phyloP scores from a whole-genome alignment of 2,888 invertebrate genomes.

The Tryphoninae sp. region DNA sequence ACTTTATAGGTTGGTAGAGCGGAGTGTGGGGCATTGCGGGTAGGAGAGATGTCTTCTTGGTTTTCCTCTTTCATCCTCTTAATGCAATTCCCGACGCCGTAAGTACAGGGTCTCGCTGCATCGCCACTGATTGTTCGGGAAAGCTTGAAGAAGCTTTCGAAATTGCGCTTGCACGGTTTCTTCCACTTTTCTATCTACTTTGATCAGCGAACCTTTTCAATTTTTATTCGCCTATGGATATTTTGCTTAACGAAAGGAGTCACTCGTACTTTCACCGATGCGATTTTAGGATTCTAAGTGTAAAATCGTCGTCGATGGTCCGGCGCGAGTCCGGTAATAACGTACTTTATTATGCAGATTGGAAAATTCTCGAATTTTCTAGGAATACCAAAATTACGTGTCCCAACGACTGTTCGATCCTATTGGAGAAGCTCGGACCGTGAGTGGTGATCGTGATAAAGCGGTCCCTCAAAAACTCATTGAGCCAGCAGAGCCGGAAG shows the following conservation, averaged over 20 bases:
- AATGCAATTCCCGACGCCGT: conserved; percentile 29
- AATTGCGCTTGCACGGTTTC: conserved; percentile 11
- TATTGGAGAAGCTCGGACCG: not conserved
- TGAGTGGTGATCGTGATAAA: not conserved
- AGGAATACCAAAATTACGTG: not conserved
- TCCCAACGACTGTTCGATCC: not conserved
- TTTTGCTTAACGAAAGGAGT: not conserved
- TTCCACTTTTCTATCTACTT: conserved; percentile 4
- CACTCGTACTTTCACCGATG: not conserved
- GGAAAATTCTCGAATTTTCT: not conserved
- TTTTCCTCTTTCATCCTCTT: conserved; percentile 41
- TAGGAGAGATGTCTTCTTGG: not conserved
- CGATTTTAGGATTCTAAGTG: no score
- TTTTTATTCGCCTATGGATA: not conserved
- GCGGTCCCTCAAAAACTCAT: conserved; percentile 30
- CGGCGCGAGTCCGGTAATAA: not conserved
- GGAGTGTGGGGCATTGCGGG: not conserved
- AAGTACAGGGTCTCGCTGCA: conserved; percentile 3
- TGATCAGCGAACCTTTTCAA: not conserved
- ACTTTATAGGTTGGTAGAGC: conserved; percentile 17
- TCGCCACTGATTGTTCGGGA: conserved; percentile 17
- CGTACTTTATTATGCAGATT: not conserved
- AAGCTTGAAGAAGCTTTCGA: conserved; percentile 5
- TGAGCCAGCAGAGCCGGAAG: conserved; percentile 22
- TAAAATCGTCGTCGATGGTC: no score